phyloP scores from a whole-genome alignment of 2,113 vertebrate species.

The Melanostigma gelatinosum region DNA sequence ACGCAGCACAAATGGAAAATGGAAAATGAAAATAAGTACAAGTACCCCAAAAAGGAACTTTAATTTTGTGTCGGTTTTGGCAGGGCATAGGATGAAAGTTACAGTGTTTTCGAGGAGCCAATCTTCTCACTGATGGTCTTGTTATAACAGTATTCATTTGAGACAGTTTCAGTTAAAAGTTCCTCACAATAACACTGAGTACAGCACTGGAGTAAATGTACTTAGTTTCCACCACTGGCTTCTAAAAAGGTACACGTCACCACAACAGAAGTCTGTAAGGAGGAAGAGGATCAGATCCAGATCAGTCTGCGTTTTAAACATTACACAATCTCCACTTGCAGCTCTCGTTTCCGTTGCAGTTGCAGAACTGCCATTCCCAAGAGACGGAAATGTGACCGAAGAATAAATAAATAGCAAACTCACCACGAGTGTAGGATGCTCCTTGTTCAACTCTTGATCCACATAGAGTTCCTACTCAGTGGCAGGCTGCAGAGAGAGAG shows the following conservation, averaged over 20 bases:
- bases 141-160: no score
- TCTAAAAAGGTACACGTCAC: background rate
- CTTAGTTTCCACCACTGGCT: background rate
- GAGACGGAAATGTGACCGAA: background rate
- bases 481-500: slow-evolving; percentile 42
- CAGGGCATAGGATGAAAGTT: no score
- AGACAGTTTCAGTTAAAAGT: no score
- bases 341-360: background rate
- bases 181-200: no score
- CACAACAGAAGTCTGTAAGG: background rate
- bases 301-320: background rate
- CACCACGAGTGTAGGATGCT: slow-evolving; percentile 65
- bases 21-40: no score
- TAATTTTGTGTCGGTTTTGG: no score
- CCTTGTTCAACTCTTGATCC: slow-evolving; percentile 53
- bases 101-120: no score
- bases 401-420: slow-evolving; percentile 35
- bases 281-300: background rate
- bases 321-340: background rate
- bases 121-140: no score
- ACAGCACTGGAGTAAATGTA: no score
- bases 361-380: slow-evolving; percentile 2
- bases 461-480: slow-evolving; percentile 51
- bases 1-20: no score
- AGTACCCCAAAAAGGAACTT: no score